These are phyloP conservation scores for Rallus crepitans DNA, from an alignment of 2,797 vertebrate species.

Conservation along the genomic window DNA sequence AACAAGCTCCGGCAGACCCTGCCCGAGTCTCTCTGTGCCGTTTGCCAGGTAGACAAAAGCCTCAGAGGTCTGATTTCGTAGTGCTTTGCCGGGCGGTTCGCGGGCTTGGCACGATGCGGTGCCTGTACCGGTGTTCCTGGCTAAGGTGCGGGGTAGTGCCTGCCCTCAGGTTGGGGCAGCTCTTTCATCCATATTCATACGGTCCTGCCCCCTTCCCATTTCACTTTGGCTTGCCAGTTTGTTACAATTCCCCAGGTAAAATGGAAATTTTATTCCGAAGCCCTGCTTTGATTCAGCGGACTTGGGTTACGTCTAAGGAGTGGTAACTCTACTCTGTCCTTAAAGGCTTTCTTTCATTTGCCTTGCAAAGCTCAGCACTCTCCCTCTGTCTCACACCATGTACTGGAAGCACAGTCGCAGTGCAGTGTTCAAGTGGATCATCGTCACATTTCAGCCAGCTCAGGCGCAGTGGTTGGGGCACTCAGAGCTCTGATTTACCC, in stretches of 20 bases:
- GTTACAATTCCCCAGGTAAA: background rate
- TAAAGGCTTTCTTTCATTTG: slow-evolving; percentile 31
- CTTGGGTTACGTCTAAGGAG: background rate
- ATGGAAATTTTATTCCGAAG: background rate
- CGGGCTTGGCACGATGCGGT: accelerated
- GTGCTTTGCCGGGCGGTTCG: accelerated
- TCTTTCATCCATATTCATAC: background rate
- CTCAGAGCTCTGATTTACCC: background rate
- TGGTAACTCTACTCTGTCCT: slow-evolving; percentile 31
- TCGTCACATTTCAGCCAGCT: background rate
- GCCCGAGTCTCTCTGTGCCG: background rate
- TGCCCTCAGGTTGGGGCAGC: accelerated
- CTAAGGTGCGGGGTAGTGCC: accelerated
- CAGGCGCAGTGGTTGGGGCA: background rate
- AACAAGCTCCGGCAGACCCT: background rate
- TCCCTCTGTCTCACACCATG: background rate
- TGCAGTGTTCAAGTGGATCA: background rate
- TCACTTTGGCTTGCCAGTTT: background rate
- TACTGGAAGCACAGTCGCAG: background rate
- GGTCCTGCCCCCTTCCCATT: background rate
- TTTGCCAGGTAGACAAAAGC: background rate
- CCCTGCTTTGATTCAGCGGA: background rate
- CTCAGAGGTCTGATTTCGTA: accelerated
- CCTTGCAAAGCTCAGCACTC: slow-evolving; percentile 19
- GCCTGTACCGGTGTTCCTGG: accelerated